Percentiles rank a stretch among this genome's conserved stretches.
Evolutionary conservation across 2,113 vertebrate species (phyloP).

Genomic region (Mugil cephalus): DNA sequence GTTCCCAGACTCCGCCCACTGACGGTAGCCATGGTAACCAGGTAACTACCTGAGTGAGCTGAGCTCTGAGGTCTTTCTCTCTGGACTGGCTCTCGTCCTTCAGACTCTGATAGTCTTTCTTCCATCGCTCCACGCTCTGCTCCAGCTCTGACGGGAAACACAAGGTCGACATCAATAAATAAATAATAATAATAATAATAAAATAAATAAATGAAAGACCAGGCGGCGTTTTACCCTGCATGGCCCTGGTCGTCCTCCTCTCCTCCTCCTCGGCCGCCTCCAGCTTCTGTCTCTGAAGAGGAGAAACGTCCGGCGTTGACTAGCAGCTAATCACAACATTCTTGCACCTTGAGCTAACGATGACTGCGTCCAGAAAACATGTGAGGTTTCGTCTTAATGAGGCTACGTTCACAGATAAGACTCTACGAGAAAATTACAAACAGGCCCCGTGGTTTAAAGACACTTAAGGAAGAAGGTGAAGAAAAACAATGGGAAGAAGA

Average conservation of each 20-base stretch:
- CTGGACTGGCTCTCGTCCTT: constrained; percentile 56
- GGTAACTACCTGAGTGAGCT: constrained; percentile 65
- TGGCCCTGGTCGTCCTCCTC: constrained; percentile 74
- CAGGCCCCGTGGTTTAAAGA: no score
- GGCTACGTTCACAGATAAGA: constrained; percentile 44
- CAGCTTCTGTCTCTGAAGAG: constrained; percentile 88
- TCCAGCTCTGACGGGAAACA: constrained; percentile 61
- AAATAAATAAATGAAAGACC: no score
- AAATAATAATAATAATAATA: no score
- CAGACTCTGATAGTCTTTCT: constrained; percentile 55
- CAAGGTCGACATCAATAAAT: neutral
- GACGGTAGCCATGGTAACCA: no score
- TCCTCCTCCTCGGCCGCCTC: constrained; percentile 84
- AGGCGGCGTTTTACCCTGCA: constrained; percentile 94
- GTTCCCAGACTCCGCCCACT: no score
- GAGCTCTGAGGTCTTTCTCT: constrained; percentile 53
- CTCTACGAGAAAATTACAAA: no score
- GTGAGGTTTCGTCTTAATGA: constrained; percentile 38
- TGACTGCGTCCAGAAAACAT: constrained; percentile 47
- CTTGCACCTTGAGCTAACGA: constrained; percentile 61
- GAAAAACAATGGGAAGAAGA: no score
- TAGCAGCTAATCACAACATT: constrained; percentile 53
- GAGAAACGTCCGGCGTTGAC: constrained; percentile 48
- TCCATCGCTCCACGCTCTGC: constrained; percentile 54
- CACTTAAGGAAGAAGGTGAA: no score